Base-by-base conservation (phyloP, 2,797 vertebrate genomes). In the Caiman crocodilus region DNA sequence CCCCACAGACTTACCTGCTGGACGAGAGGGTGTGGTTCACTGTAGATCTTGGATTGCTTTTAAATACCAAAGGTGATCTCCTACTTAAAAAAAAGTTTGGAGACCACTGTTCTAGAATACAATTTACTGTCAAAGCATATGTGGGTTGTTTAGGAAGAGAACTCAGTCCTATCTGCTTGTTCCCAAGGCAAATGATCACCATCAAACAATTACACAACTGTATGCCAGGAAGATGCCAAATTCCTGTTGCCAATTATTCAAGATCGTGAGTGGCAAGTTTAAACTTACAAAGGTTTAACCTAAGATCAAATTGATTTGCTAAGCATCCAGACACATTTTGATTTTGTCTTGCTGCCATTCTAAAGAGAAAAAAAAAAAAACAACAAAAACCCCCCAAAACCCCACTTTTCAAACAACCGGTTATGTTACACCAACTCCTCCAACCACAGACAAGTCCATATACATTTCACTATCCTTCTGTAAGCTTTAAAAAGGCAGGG, bases 391-490 rank as follows among this genome's bases (percentile, higher is more conserved):
- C 2, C 9, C 35, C 35, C 35, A 35, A 35, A 35, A 32, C 32
- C 35, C 35, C 42, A 50, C 42, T 50, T 50, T 50, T 50, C 42
- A 50, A 69, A 20, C 20, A 69, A 10, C 35, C 25, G 30, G 25
- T 7, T 96, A 92, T 90, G 79, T 92, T 92, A 89, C 93, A 88
- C 93, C 91, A 90, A 96, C 93, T 89, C 92, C 89, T 92, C 93
- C 86, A 71, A 80, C 50, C 61, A 92, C 87, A 82, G 90, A 92
- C 80, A 89, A 71, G 64, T 94, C 78, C 85, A 84, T 56, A 79
- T 58, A 75, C 18, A 90, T 97, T 94, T 96, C n/a, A 71, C 89
- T 91, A 90, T 87, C 76, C 59, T 88, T 17, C n/a, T 69, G 26
- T 16, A 76, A 89, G 73, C 75, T 87, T 86, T 88, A 94, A 64